phyloP scores from a whole-genome alignment of 2,888 invertebrate species.

The Palloptera scutellata region DNA sequence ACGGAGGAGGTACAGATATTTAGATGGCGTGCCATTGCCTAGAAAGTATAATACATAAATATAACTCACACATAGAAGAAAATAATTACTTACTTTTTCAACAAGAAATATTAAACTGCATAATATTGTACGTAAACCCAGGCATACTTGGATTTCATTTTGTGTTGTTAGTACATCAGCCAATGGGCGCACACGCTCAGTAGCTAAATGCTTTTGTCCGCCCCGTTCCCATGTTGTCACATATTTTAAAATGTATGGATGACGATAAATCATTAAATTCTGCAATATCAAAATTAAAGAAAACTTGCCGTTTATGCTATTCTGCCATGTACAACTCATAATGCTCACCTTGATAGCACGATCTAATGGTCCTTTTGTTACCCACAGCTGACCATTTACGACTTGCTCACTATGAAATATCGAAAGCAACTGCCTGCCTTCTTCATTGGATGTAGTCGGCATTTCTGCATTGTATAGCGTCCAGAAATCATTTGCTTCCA shows the following conservation, averaged over 20 bases:
- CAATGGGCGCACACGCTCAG: conserved; percentile 83
- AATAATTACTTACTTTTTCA: conserved; percentile 69
- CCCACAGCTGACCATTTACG: conserved; percentile 72
- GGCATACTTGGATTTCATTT: conserved; percentile 81
- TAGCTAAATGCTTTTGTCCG: conserved; percentile 78
- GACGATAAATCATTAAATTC: conserved; percentile 86
- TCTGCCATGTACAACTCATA: too few relatives aligned
- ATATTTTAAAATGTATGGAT: conserved; percentile 86
- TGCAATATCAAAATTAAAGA: too few relatives aligned
- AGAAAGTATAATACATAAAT: conserved; percentile 13
- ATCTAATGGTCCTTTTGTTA: conserved; percentile 74
- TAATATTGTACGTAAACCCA: conserved; percentile 82
- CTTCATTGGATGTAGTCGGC: conserved; percentile 59
- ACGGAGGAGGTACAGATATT: conserved; percentile 82
- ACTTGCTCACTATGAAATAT: conserved; percentile 79
- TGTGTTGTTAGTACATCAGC: conserved; percentile 72
- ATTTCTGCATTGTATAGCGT: conserved; percentile 68
- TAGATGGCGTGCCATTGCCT: conserved; percentile 82
- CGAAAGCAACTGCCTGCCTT: conserved; percentile 71
- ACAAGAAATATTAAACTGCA: conserved; percentile 85
- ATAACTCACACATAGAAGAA: not conserved
- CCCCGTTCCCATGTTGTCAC: conserved; percentile 82
- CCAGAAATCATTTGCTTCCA: conserved; percentile 84
- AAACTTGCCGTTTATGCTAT: too few relatives aligned
- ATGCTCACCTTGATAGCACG: conserved; percentile 76